Conservation (phyloP, 1,140 invertebrate species). For the Coenobita brevimanus region DNA sequence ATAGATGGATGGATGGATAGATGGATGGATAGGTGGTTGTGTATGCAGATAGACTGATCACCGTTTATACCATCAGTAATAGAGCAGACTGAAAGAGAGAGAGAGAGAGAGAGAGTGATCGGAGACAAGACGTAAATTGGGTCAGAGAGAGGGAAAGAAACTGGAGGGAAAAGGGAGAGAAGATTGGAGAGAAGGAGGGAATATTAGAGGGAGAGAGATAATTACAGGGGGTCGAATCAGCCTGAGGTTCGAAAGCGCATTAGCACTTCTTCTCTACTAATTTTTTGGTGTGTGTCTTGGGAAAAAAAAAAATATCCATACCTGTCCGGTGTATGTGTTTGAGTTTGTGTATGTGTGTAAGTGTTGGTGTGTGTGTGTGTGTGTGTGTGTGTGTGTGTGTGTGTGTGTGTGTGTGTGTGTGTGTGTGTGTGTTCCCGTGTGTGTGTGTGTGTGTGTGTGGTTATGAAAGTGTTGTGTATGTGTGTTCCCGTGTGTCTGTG, state of each 20-base stretch:
- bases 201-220: too few species aligned
- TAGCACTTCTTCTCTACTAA: neutral
- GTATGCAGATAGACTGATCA: neutral
- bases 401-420: neutral
- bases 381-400: constrained; percentile 1
- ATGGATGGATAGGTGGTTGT: neutral
- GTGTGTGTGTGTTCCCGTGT: neutral
- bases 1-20: neutral
- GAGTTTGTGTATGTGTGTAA: neutral
- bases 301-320: neutral
- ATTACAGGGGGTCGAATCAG: neutral
- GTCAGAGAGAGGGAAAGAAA: neutral
- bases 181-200: too few species aligned
- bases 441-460: too few species aligned
- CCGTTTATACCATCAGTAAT: too few species aligned
- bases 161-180: too few species aligned
- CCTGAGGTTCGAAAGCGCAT: neutral
- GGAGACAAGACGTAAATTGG: neutral
- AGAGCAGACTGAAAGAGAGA: neutral
- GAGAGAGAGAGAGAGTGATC: neutral
- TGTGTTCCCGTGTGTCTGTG: too few species aligned
- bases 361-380: neutral
- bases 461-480: too few species aligned
- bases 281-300: neutral
- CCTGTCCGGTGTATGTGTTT: neutral